Conservation (phyloP, 2,888 invertebrate species). For the Ichneumoninae sp. region DNA sequence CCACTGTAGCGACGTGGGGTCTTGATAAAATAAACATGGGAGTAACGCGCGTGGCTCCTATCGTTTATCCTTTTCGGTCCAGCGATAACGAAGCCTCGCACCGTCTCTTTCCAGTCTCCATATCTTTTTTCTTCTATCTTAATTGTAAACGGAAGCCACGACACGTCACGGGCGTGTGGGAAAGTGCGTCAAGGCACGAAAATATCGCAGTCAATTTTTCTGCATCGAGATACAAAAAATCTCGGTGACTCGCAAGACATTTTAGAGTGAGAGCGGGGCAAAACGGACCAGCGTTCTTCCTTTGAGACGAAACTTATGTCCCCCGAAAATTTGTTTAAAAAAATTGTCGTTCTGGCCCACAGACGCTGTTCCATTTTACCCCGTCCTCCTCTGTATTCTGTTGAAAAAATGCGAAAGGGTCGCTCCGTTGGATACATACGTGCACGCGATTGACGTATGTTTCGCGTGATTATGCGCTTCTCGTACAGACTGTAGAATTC, state of each 20-base stretch:
- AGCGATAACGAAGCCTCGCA: slow-evolving; percentile 44
- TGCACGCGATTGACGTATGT: neutral
- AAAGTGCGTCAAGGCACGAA: slow-evolving; percentile 48
- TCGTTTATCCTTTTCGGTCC: slow-evolving; percentile 60
- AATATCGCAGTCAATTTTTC: slow-evolving; percentile 52
- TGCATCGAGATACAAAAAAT: slow-evolving; percentile 14
- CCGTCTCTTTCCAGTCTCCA: slow-evolving; percentile 25
- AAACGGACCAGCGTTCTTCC: neutral
- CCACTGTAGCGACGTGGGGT: slow-evolving; percentile 61
- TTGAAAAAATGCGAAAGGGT: neutral
- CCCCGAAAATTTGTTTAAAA: neutral
- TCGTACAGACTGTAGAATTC: slow-evolving; percentile 18
- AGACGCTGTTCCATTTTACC: neutral
- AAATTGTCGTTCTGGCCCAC: neutral
- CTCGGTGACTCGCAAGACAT: neutral
- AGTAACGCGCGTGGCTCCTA: slow-evolving; percentile 62
- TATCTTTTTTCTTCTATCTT: slow-evolving; percentile 22
- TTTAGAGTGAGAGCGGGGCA: neutral
- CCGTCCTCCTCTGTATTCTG: neutral
- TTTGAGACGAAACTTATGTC: too few species aligned
- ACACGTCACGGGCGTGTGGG: slow-evolving; percentile 55
- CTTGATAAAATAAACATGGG: slow-evolving; percentile 71
- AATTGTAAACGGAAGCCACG: slow-evolving; percentile 69
- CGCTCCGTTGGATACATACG: neutral
- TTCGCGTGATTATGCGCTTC: slow-evolving; percentile 16